Base-by-base conservation (phyloP, 2,888 invertebrate species). In the Eupeodes luniger region DNA sequence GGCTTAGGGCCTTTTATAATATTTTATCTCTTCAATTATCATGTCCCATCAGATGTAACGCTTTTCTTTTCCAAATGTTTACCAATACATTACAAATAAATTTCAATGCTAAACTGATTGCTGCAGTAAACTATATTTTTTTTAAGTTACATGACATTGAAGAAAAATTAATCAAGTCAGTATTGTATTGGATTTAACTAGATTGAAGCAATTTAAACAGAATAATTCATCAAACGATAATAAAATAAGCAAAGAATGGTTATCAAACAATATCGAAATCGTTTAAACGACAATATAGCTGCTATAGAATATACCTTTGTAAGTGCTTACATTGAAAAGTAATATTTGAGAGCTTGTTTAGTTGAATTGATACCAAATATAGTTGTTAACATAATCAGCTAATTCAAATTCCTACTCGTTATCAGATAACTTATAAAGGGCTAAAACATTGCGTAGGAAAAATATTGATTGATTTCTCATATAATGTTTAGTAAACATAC, bases 201-300 rank as follows among this genome's bases (percentile, higher is more conserved):
- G 77, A 77, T 77, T 27, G 12, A 72, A 82, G 77, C 82, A 82
- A 47, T 49, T 70, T 55, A 67, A 75, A 75, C 67, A 62, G 59
- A 14, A 44, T 36, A 14, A 44, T 36, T 40, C 12, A 12, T 64
- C 49, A 12, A 36, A 64, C 49, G 53, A 76, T 36, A 69, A 62
- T 47, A 55, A 47, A 40, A 27, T 59, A n/a, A 61, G 61, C 7
- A 49, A 67, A 55, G 36, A 55, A 44, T 44, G 16, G 67, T 36
- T 67, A 55, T 55, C 55, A 10, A 53, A 53, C 16, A 10, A 16
- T 66, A 51, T 67, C 36, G 69, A 53, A 53, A 69, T 51, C 34
- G 10, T 14, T 67, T 4, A 34, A 34, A 34, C 61, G 40, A 10
- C 34, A 9, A 7, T 9, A 4, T 7, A 27, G 27, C 27, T 27